Base-by-base conservation (phyloP, 2,888 invertebrate genomes). In the Masnerella sp. region DNA sequence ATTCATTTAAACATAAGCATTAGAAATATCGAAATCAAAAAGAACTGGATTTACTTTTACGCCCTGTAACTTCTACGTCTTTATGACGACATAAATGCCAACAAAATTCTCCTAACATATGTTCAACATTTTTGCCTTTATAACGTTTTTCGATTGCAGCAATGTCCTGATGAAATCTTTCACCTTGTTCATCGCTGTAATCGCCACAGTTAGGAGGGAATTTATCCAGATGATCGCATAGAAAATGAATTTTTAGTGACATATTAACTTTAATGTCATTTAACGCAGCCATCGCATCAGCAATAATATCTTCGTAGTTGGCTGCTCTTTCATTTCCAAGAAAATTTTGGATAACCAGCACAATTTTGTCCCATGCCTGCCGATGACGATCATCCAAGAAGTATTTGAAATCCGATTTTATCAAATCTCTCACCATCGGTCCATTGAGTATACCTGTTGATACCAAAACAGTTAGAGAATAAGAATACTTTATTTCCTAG, bases 151-250 rank as follows among this genome's bases (percentile, higher is more conserved):
- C 79, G 38, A 82, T 76, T 42, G 76, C 47, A 75, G 74, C 74
- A 12, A 82, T 67, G 34, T 82, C 80, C 54, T 81, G 79, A 65
- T 82, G 82, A 52, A 82, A 83, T 73, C 78, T 75, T 68, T 83
- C 78, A 30, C 79, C 80, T 74, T 81, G 79, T 58, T 83, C 80
- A 68, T 83, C 80, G 14, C 75, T 80, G 25, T 78, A 77, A 2
- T 69, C 77, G 42, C 78, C 80, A 72, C 81, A 73, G 42, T 79
- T 80, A 15, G 80, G 64, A 62, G 77, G 71, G 59, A 79, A 80
- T 61, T 61, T 40, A 43, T 81, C 79, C 14, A 82, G 61, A 65
- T 83, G 79, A 70, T 77, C 69, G 79, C 80, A 75, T 11, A 83
- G 68, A 68, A 82, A 77, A 76, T 83, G 80, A 2, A 82, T 17